Conservation (phyloP, 2,113 vertebrate genomes). For the Cairina moschata region DNA sequence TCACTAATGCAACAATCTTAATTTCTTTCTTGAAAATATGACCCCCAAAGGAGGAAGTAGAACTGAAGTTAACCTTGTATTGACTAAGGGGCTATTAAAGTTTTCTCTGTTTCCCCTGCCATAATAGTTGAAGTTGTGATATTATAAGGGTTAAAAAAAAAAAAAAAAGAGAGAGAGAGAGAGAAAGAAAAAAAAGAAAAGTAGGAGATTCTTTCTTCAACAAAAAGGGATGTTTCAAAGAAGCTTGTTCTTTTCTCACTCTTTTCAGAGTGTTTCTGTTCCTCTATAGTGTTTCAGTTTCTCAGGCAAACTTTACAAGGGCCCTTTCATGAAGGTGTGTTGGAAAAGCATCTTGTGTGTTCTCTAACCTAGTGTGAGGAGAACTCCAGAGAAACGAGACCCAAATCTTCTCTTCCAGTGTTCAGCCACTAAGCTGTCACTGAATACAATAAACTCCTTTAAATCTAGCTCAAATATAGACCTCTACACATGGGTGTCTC, state of each 20-base stretch:
- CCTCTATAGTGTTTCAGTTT: neutral
- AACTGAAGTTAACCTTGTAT: neutral
- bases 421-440: neutral
- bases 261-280: neutral
- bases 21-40: neutral
- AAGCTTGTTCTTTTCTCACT: neutral
- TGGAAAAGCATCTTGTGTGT: neutral
- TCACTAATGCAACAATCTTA: fast-evolving
- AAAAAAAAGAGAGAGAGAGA: neutral
- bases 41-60: neutral
- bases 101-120: neutral
- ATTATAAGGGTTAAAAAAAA: neutral
- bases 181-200: too few relatives aligned
- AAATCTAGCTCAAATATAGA: neutral
- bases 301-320: neutral
- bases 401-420: neutral
- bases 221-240: neutral
- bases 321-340: neutral
- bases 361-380: neutral
- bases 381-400: neutral
- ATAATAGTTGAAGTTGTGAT: neutral
- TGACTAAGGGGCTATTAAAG: neutral
- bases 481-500: neutral
- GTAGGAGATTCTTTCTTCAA: neutral
- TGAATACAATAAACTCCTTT: neutral